These are phyloP conservation scores for Serripes groenlandicus DNA, from an alignment of 2,888 invertebrate genomes.

Conservation along the genomic window DNA sequence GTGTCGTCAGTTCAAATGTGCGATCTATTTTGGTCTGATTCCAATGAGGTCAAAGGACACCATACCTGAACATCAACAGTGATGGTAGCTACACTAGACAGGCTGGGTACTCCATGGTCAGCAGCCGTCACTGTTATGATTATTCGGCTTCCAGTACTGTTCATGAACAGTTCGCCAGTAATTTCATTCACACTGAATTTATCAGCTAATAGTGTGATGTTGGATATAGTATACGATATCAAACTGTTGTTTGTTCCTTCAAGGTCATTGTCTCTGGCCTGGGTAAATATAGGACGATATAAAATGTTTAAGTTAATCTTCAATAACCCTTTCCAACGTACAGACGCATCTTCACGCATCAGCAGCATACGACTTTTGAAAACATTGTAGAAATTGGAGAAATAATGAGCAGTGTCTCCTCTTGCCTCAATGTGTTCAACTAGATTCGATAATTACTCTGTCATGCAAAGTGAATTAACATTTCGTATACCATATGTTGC, in stretches of 20 bases:
- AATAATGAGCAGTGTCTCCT: too few relatives aligned
- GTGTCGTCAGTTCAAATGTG: too few relatives aligned
- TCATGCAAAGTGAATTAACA: too few relatives aligned
- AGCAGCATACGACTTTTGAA: too few relatives aligned
- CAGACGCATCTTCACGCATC: too few relatives aligned
- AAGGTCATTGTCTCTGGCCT: constrained; percentile 52
- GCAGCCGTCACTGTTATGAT: constrained; percentile 29
- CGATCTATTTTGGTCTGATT: too few relatives aligned
- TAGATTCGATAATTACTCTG: too few relatives aligned
- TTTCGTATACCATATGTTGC: too few relatives aligned
- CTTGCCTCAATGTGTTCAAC: too few relatives aligned
- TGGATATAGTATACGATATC: constrained; percentile 23
- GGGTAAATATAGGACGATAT: not conserved
- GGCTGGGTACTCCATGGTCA: constrained; percentile 34
- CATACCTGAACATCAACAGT: constrained; percentile 53
- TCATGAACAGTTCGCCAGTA: constrained; percentile 42
- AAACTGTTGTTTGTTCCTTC: constrained; percentile 37
- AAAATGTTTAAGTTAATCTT: not conserved
- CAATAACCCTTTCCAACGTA: too few relatives aligned
- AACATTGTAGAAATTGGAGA: too few relatives aligned
- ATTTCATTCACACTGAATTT: constrained; percentile 30
- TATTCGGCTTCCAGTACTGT: constrained; percentile 9
- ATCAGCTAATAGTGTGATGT: not conserved
- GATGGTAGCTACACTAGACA: constrained; percentile 22
- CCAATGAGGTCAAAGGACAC: too few relatives aligned